phyloP scores from a whole-genome alignment of 2,888 invertebrate species.

The Morpho deidamia region DNA sequence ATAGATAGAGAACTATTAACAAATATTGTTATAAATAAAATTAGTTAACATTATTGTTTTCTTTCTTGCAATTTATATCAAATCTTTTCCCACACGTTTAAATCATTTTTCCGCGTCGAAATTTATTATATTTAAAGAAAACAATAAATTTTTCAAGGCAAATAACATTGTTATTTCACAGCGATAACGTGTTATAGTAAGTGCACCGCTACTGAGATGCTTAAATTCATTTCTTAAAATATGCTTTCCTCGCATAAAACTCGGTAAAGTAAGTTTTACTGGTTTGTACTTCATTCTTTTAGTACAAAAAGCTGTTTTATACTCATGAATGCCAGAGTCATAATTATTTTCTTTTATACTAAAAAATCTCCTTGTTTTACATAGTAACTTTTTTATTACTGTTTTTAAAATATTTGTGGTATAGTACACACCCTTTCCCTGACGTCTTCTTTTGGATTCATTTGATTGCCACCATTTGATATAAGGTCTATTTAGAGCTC shows the following conservation, averaged over 20 bases:
- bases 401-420: background rate
- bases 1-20: too few species aligned
- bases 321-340: conserved; percentile 3
- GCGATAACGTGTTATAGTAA: conserved; percentile 25
- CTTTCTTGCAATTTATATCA: too few species aligned
- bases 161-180: conserved; percentile 23
- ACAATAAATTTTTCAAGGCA: conserved; percentile 22
- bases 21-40: too few species aligned
- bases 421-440: too few species aligned
- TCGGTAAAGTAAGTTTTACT: conserved; percentile 16
- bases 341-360: conserved; percentile 1
- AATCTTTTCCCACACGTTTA: too few species aligned
- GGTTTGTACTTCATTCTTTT: conserved; percentile 11
- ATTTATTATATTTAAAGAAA: too few species aligned
- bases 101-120: too few species aligned
- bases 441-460: too few species aligned
- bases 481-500: too few species aligned
- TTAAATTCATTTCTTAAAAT: conserved; percentile 17
- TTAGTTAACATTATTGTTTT: too few species aligned
- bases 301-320: conserved; percentile 8
- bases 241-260: conserved; percentile 13
- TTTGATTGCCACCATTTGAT: too few species aligned
- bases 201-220: conserved; percentile 20
- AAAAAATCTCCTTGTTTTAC: background rate
- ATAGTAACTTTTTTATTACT: background rate